phyloP scores from a whole-genome alignment of 2,113 vertebrate genomes.

The Aphyosemion australe region DNA sequence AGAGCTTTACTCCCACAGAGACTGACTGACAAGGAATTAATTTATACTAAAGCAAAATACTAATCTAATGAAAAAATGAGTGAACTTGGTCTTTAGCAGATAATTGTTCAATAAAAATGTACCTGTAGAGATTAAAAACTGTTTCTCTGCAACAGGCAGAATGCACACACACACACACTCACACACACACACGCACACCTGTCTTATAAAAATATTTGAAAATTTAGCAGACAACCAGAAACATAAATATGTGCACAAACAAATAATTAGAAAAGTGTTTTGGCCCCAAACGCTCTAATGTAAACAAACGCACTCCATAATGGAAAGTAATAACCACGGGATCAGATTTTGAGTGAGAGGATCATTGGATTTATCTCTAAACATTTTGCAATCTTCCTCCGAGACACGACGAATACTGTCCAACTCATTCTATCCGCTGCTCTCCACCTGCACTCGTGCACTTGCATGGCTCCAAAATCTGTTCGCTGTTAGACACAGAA shows the following conservation, averaged over 20 bases:
- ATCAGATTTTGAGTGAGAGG: no score
- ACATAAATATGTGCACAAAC: no score
- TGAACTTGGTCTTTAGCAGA: no score
- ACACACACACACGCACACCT: not conserved
- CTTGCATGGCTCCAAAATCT: constrained; percentile 31
- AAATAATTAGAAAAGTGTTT: not conserved
- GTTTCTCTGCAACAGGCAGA: not conserved
- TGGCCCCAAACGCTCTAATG: not conserved
- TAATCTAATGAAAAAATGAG: no score
- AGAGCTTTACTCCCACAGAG: no score
- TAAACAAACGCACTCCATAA: not conserved
- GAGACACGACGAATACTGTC: constrained; percentile 20
- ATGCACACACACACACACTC: no score
- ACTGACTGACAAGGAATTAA: no score
- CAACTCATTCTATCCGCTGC: not conserved
- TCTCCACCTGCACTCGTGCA: constrained; percentile 41
- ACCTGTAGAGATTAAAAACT: not conserved
- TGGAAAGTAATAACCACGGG: constrained; percentile 37
- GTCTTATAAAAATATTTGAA: not conserved
- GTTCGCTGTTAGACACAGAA: constrained; percentile 21
- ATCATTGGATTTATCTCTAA: no score
- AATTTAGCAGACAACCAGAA: no score
- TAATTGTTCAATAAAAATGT: no score
- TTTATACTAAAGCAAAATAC: no score
- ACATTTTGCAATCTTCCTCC: no score